Base-by-base conservation (phyloP, 2,113 vertebrate species). In the Petrocephalus zakoni region DNA sequence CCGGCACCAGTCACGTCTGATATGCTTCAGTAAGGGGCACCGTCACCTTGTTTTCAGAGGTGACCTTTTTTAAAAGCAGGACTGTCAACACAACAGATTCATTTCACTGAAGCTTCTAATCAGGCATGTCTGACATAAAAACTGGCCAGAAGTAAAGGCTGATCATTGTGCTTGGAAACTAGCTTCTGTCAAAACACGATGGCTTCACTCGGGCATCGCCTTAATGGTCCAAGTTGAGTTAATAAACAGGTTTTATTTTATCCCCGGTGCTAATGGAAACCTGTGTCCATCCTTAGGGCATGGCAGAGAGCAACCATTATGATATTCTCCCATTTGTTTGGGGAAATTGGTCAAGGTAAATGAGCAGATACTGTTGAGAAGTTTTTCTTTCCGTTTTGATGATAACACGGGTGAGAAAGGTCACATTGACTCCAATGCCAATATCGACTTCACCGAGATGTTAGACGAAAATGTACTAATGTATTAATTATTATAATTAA, bases 61-160 rank as follows among this genome's bases (percentile, higher is more conserved):
- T 82, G 68, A 58, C 72, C 29, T 46, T 88, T 88, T 87, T 42
- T 82, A 37, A 82, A 88, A 37, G 51, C 51, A 56, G 29, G 2
- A 5, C 72, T 82, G 87, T 88, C 72, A 82, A 37, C 49, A 52
- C 86, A 72, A 47, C n/a, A 10, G 42, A 72, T 87, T 64, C 11
- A 87, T 61, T 64, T 64, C 21, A 5, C 37, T 87, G 47, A 87
- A 61, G 25, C 86, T 34, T 19, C 2, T 34, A 86, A 52, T 34
- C 25, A 17, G 7, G 49, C 25, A 17, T 19, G 49, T 37, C 52
- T n/a, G 84, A 53, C n/a, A n/a, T 10, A 34, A 55, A 55, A 86
- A 37, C 10, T 34, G 84, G n/a, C 17, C 2, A 17, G n/a, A 21
- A 37, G 55, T 19, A 55, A 25, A 86, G 52, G 25, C 7, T 15